phyloP scores from a whole-genome alignment of 2,888 invertebrate genomes.

The Acleris cristana region DNA sequence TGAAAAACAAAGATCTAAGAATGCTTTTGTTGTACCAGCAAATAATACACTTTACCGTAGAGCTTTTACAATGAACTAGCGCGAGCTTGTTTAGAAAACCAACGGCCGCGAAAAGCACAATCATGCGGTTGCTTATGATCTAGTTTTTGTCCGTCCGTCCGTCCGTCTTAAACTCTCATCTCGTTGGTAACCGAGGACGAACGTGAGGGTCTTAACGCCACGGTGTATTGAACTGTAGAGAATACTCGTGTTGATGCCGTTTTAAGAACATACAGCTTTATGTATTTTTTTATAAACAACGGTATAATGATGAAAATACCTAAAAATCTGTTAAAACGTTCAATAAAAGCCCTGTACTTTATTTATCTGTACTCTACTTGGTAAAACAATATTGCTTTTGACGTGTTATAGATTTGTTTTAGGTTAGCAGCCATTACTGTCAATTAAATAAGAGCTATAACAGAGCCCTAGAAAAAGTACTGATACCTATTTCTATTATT shows the following conservation, averaged over 20 bases:
- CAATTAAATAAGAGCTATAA: too few species aligned
- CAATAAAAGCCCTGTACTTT: too few species aligned
- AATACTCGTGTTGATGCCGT: not conserved
- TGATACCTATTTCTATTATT: too few species aligned
- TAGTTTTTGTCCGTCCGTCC: slow-evolving; percentile 66
- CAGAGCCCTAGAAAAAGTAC: too few species aligned
- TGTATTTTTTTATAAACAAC: not conserved
- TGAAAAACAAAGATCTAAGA: not conserved
- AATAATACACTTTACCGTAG: slow-evolving; percentile 15
- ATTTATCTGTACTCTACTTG: too few species aligned
- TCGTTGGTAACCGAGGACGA: slow-evolving; percentile 61
- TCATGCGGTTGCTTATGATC: slow-evolving; percentile 71
- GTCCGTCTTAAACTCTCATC: slow-evolving; percentile 64
- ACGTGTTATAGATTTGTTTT: too few species aligned
- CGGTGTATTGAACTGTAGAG: slow-evolving; percentile 46
- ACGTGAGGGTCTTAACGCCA: slow-evolving; percentile 59
- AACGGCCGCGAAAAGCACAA: slow-evolving; percentile 56
- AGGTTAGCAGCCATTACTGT: too few species aligned
- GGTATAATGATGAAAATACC: too few species aligned
- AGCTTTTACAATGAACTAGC: slow-evolving; percentile 20
- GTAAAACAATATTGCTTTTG: too few species aligned
- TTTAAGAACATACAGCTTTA: too few species aligned
- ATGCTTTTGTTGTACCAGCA: slow-evolving; percentile 3
- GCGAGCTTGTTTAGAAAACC: slow-evolving; percentile 35
- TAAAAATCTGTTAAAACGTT: too few species aligned